Evolutionary conservation across 2,113 vertebrate genomes (phyloP).

Genomic region (Scomber japonicus): DNA sequence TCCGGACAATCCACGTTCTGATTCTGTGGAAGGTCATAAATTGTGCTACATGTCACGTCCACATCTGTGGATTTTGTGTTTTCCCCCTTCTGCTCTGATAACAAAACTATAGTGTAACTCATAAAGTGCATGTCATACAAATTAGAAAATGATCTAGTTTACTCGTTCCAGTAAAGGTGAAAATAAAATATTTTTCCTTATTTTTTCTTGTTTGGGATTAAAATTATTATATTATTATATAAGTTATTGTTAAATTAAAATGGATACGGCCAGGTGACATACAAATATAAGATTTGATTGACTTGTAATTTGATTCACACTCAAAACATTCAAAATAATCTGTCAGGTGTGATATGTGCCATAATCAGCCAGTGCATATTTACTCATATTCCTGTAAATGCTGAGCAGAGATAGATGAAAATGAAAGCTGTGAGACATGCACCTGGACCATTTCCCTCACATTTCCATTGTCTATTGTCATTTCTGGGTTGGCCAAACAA

Average conservation of each 20-base stretch:
- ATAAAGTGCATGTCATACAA: too few species aligned
- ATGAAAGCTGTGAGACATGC: conserved; percentile 2
- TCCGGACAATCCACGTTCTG: not conserved
- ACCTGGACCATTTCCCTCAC: conserved; percentile 32
- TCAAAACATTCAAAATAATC: not conserved
- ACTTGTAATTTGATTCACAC: too few species aligned
- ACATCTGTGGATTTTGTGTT: not conserved
- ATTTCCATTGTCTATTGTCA: conserved; percentile 10
- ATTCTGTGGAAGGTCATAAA: too few species aligned
- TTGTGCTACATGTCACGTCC: too few species aligned
- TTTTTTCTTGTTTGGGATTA: not conserved
- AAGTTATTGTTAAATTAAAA: not conserved
- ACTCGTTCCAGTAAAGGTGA: not conserved
- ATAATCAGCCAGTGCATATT: not conserved
- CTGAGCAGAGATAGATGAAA: not conserved
- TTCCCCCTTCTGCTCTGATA: not conserved
- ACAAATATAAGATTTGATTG: not conserved
- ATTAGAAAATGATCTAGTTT: not conserved
- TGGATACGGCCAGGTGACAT: not conserved
- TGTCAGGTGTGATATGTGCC: not conserved
- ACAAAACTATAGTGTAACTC: not conserved
- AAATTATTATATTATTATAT: too few species aligned
- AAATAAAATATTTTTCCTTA: not conserved
- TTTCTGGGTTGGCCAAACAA: conserved; percentile 36
- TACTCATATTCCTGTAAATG: not conserved